These are phyloP conservation scores for Arbacia lixula DNA, from an alignment of 53 echinoderm and acorn worm genomes.

Conservation along the genomic window DNA sequence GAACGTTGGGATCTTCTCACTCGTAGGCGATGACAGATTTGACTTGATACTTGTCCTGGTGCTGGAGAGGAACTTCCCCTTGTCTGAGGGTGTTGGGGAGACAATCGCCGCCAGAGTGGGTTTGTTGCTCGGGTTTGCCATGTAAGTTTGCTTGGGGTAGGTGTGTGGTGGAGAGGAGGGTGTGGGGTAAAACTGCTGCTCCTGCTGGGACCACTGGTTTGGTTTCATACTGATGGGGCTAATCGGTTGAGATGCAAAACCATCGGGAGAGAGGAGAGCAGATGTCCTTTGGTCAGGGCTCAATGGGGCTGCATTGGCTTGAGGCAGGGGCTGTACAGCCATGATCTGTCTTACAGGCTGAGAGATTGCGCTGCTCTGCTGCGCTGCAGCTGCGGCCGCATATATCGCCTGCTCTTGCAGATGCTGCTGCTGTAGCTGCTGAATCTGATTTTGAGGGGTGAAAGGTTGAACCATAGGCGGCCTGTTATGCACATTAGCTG, in stretches of 20 bases:
- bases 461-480: not conserved
- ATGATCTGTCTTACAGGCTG: constrained; percentile 15
- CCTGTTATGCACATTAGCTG: constrained; percentile 25
- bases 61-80: not conserved
- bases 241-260: constrained; percentile 14
- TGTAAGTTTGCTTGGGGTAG: not conserved
- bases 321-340: constrained; percentile 14
- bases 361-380: constrained; percentile 13
- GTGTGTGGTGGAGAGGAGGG: constrained; percentile 15
- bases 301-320: not conserved
- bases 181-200: constrained; percentile 11
- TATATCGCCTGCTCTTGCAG: constrained; percentile 26
- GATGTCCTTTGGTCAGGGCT: constrained; percentile 12
- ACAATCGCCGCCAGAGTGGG: constrained; percentile 29
- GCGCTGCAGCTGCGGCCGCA: constrained; percentile 26
- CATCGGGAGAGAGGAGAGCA: not conserved
- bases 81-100: not conserved
- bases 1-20: constrained; percentile 37
- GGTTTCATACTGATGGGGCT: constrained; percentile 27
- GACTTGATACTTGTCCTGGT: constrained; percentile 24
- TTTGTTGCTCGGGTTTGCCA: not conserved
- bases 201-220: constrained; percentile 42
- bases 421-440: too few relatives aligned
- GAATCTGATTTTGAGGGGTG: too few relatives aligned
- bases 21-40: constrained; percentile 7